phyloP scores from a whole-genome alignment of 2,797 vertebrate species.

The Myotis pilosus region DNA sequence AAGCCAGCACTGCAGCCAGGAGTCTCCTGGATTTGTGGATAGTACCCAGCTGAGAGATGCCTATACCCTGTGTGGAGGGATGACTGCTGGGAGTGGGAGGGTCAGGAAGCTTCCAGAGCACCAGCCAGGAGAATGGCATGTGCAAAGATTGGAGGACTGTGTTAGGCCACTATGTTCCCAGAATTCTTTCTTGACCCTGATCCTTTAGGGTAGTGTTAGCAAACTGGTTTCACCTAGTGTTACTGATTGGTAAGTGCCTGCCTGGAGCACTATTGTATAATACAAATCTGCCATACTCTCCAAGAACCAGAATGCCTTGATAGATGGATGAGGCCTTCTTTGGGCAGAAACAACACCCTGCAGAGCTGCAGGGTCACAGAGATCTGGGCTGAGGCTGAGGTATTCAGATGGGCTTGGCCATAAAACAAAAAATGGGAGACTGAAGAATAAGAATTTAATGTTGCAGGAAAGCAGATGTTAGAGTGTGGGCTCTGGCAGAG shows the following conservation, averaged over 20 bases:
- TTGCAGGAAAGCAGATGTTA: not conserved
- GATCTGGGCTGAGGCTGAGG: not conserved
- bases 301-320: not conserved
- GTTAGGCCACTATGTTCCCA: not conserved
- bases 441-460: constrained; percentile 58
- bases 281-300: not conserved
- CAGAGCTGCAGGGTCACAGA: not conserved
- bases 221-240: not conserved
- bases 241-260: not conserved
- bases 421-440: constrained; percentile 2
- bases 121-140: not conserved
- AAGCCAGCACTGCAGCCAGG: not conserved
- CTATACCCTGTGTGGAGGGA: not conserved
- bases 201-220: not conserved
- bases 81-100: not conserved
- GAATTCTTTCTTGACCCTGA: not conserved
- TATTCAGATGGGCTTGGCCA: not conserved
- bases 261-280: not conserved
- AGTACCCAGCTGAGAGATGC: not conserved
- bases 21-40: not conserved
- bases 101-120: not conserved
- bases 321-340: not conserved
- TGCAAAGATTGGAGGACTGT: not conserved
- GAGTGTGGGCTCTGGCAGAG: constrained; percentile 26
- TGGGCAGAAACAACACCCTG: not conserved